phyloP scores from a whole-genome alignment of 1,140 invertebrate genomes.

The Venustaconcha ellipsiformis region DNA sequence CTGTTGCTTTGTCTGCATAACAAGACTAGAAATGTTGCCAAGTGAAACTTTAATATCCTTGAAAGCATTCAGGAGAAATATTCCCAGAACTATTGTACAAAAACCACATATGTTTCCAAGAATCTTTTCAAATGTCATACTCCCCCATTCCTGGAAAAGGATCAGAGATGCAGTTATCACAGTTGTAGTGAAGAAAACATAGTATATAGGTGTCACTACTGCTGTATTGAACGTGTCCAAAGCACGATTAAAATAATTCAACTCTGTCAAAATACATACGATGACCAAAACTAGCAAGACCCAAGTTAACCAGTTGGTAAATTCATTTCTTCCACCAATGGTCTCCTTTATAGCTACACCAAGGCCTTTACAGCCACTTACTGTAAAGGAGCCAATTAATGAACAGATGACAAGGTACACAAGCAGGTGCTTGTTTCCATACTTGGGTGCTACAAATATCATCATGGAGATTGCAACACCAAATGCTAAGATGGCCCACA shows the following conservation, averaged over 20 bases:
- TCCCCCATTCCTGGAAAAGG: conserved; percentile 81
- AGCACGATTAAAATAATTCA: conserved; percentile 92
- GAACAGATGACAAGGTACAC: conserved; percentile 93
- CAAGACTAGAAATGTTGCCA: conserved; percentile 62
- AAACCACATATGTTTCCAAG: conserved; percentile 93
- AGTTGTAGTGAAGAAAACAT: conserved; percentile 96
- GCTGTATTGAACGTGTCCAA: conserved; percentile 95
- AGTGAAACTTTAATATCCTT: conserved; percentile 85
- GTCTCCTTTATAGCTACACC: conserved; percentile 89
- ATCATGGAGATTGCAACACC: conserved; percentile 78
- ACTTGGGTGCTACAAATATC: conserved; percentile 71
- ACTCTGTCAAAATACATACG: conserved; percentile 81
- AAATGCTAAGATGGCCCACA: conserved; percentile 81
- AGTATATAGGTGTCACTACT: conserved; percentile 96
- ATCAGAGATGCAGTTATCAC: conserved; percentile 87
- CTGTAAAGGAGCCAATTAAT: conserved; percentile 90
- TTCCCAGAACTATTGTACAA: conserved; percentile 85
- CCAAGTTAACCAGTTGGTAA: conserved; percentile 80
- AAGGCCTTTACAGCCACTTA: conserved; percentile 96
- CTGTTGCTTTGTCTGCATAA: too few species aligned
- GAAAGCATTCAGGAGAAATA: conserved; percentile 91
- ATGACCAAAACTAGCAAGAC: conserved; percentile 81
- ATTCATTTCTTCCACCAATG: conserved; percentile 72
- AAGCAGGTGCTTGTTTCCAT: conserved; percentile 85
- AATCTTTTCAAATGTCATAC: conserved; percentile 81